Conservation (phyloP, 2,113 vertebrate species). For the Neotoma lepida region DNA sequence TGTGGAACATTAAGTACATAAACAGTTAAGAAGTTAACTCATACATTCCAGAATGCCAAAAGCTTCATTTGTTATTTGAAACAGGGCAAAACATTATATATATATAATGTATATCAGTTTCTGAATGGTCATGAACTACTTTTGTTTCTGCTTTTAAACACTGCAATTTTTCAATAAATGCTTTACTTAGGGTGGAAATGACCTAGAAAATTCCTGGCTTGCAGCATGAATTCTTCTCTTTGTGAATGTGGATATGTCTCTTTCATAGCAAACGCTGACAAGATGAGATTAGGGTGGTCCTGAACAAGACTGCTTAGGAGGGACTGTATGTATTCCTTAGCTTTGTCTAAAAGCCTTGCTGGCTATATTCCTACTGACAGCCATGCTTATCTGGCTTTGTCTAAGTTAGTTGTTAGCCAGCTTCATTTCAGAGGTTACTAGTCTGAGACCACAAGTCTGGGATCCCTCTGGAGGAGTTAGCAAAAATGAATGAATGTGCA, state of each 20-base stretch:
- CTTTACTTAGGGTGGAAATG: slow-evolving; percentile 62
- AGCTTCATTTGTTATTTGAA: slow-evolving; percentile 67
- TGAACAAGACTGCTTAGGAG: neutral
- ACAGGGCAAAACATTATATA: slow-evolving; percentile 52
- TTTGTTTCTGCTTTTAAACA: neutral
- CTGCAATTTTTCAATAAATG: slow-evolving; percentile 54
- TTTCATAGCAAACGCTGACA: slow-evolving; percentile 6
- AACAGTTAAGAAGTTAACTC: slow-evolving; percentile 65
- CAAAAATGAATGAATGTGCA: neutral
- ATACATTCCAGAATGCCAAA: slow-evolving; percentile 43
- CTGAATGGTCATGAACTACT: slow-evolving; percentile 18
- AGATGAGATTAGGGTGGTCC: slow-evolving; percentile 1
- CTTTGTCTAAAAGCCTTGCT: neutral
- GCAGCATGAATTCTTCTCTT: slow-evolving; percentile 33
- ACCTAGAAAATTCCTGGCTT: slow-evolving; percentile 36
- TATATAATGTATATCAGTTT: neutral
- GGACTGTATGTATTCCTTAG: neutral
- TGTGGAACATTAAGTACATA: slow-evolving; percentile 55
- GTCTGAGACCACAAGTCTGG: neutral
- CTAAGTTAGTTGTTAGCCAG: neutral
- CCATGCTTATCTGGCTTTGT: neutral
- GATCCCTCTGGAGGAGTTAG: neutral
- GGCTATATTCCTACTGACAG: neutral
- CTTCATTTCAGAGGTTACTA: neutral
- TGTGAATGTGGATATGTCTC: neutral